These are phyloP conservation scores for Suillia variegata DNA, from an alignment of 2,888 invertebrate species.

Conservation along the genomic window DNA sequence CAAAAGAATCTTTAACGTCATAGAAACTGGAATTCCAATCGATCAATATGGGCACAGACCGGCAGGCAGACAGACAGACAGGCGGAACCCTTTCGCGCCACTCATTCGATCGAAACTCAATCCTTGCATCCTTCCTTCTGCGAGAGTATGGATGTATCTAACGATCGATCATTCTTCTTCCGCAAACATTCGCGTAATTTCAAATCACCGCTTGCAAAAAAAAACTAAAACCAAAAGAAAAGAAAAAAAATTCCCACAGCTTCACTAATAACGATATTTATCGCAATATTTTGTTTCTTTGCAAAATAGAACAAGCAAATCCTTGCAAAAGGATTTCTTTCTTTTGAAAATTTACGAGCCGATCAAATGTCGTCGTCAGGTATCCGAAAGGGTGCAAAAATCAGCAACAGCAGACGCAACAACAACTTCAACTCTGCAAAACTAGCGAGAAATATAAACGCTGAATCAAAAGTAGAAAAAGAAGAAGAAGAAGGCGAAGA, in stretches of 20 bases:
- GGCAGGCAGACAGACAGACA: neutral
- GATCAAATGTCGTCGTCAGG: slow-evolving; percentile 46
- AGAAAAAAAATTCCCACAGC: slow-evolving; percentile 38
- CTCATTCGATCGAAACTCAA: slow-evolving; percentile 30
- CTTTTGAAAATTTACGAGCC: slow-evolving; percentile 53
- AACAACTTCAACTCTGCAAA: slow-evolving; percentile 26
- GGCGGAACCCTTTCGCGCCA: slow-evolving; percentile 36
- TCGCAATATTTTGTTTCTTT: neutral
- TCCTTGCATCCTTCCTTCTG: slow-evolving; percentile 28
- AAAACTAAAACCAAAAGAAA: neutral
- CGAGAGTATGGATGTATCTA: too few relatives aligned
- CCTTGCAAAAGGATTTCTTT: slow-evolving; percentile 2
- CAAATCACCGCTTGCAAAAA: too few relatives aligned
- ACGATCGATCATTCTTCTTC: too few relatives aligned
- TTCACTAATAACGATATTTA: slow-evolving; percentile 6
- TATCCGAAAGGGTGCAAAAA: slow-evolving; percentile 53
- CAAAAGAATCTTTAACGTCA: too few relatives aligned
- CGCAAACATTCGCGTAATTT: slow-evolving; percentile 1
- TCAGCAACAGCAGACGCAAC: too few relatives aligned
- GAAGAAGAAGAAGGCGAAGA: slow-evolving; percentile 28
- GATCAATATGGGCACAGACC: neutral
- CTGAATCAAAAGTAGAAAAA: slow-evolving; percentile 30
- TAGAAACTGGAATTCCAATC: neutral
- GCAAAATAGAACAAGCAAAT: neutral
- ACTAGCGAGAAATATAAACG: slow-evolving; percentile 3